These are phyloP conservation scores for Prietella phreatophila DNA, from an alignment of 2,113 vertebrate species.

Conservation along the genomic window DNA sequence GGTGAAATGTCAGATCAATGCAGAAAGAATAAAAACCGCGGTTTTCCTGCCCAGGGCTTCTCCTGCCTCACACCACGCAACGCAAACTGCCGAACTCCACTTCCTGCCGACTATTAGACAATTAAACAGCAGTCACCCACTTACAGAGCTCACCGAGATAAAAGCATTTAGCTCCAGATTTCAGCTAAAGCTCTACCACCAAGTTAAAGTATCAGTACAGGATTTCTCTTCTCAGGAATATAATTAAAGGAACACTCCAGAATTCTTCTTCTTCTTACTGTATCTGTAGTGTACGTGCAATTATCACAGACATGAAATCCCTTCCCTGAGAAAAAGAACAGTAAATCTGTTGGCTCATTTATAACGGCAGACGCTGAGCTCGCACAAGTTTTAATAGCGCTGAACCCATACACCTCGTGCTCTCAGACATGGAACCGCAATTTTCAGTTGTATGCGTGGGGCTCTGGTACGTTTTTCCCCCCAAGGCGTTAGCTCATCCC, in stretches of 20 bases:
- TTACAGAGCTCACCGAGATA: constrained; percentile 15
- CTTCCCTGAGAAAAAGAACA: neutral
- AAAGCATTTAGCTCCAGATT: constrained; percentile 20
- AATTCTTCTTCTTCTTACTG: neutral
- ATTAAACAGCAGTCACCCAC: constrained; percentile 27
- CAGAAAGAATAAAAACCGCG: constrained; percentile 60
- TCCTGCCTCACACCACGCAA: constrained; percentile 61
- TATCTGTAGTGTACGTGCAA: neutral
- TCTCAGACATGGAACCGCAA: too few relatives aligned
- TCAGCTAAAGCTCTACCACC: neutral
- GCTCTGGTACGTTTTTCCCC: neutral
- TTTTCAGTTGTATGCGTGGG: neutral
- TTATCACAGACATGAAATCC: neutral
- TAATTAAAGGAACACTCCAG: neutral
- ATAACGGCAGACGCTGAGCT: neutral
- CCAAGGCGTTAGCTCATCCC: neutral
- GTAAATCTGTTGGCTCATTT: neutral
- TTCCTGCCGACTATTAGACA: constrained; percentile 31
- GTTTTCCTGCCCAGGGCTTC: constrained; percentile 63
- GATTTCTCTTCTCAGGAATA: neutral
- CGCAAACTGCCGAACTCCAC: constrained; percentile 60
- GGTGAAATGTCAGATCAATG: constrained; percentile 71
- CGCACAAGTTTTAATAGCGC: neutral
- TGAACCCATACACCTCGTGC: neutral
- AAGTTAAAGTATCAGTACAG: constrained; percentile 11